A percentile compares a stretch with the other conserved stretches of the same genome.
phyloP scores from a whole-genome alignment of 2,113 vertebrate species.

The Rhizomys pruinosus region DNA sequence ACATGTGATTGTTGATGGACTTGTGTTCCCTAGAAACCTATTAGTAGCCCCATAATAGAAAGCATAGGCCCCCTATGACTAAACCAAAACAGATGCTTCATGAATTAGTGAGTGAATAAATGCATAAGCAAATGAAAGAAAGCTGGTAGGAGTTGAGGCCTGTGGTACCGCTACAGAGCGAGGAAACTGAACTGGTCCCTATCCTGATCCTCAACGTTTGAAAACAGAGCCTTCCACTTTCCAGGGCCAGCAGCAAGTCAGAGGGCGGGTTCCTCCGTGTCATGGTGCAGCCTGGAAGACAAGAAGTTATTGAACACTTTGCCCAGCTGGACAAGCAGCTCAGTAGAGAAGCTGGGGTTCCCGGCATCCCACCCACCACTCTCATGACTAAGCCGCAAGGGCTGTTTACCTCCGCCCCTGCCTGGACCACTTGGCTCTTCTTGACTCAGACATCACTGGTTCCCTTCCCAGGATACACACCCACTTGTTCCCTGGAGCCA shows the following conservation, averaged over 20 bases:
- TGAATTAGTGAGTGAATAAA: neutral
- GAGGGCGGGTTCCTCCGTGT: neutral
- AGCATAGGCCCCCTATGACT: neutral
- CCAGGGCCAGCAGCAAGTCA: neutral
- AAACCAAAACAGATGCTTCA: neutral
- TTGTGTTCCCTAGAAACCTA: neutral
- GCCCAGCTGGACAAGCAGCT: neutral
- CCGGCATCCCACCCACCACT: neutral
- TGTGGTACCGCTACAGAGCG: neutral
- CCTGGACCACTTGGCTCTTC: conserved; percentile 24
- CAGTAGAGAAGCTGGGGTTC: conserved; percentile 45
- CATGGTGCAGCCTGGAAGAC: neutral
- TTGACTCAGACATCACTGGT: conserved; percentile 31
- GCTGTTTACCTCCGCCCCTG: conserved; percentile 51
- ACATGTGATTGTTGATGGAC: neutral
- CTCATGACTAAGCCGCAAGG: conserved; percentile 54
- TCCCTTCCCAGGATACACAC: neutral
- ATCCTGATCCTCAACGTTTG: neutral
- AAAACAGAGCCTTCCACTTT: neutral
- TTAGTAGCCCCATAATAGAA: neutral
- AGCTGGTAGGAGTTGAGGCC: neutral
- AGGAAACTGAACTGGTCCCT: too few species aligned
- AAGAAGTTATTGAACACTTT: neutral
- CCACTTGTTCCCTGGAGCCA: conserved; percentile 19
- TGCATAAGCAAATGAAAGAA: neutral